Conservation (phyloP, 2,888 invertebrate species). For the Dichetophora obliterata region DNA sequence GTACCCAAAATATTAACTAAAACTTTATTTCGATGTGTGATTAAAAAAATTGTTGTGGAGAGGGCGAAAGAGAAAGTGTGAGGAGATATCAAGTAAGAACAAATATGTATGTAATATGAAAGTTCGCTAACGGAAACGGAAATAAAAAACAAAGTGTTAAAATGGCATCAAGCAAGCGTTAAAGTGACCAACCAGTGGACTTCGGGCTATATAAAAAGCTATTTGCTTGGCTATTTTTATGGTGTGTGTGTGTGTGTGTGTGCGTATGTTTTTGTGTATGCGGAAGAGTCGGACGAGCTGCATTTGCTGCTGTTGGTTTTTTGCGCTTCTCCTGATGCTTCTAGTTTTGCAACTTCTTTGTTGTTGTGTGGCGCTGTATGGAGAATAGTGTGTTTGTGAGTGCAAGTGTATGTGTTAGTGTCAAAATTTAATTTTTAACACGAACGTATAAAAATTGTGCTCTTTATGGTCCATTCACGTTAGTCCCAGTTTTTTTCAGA, state of each 20-base stretch:
- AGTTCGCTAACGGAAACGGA: neutral
- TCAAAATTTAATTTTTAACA: constrained; percentile 25
- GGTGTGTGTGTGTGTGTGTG: neutral
- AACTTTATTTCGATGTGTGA: constrained; percentile 7
- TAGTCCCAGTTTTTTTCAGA: neutral
- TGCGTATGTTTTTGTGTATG: neutral
- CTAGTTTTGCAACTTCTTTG: constrained; percentile 1
- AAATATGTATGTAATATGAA: neutral
- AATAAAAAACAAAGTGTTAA: constrained; percentile 14
- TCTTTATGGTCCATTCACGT: neutral
- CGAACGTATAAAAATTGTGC: constrained; percentile 7
- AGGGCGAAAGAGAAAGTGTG: neutral
- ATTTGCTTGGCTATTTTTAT: constrained; percentile 10
- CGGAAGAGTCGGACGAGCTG: too few species aligned
- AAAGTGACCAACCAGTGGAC: constrained; percentile 35
- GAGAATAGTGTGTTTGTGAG: too few species aligned
- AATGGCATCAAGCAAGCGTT: constrained; percentile 27
- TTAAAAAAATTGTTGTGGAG: neutral
- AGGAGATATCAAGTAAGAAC: neutral
- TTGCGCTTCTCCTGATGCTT: neutral
- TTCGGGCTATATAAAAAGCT: neutral
- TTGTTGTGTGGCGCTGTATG: neutral
- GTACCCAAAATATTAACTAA: constrained; percentile 11
- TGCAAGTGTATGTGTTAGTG: constrained; percentile 16
- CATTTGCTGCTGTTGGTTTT: neutral